Percentiles rank a stretch among this genome's conserved stretches.
Evolutionary conservation across 92 coral and sea anemone species (phyloP).

Genomic region (Chrysogorgia sp.): DNA sequence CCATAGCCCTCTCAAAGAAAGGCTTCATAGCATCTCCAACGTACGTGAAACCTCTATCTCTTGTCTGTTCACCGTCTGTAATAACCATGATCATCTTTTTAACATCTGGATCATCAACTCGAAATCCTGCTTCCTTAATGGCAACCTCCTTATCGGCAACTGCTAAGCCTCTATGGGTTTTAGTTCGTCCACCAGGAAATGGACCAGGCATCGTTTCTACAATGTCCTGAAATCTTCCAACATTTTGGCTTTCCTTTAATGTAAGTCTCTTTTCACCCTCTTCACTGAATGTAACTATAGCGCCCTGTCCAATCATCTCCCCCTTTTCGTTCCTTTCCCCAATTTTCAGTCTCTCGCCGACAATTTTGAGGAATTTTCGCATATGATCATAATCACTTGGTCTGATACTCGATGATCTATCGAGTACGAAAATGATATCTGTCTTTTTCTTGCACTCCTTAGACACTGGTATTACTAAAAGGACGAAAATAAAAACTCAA

Average conservation of each 20-base stretch:
- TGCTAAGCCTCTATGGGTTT: conserved; percentile 12
- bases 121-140: not conserved
- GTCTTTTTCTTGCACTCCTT: not conserved
- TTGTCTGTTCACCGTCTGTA: conserved; percentile 23
- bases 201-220: conserved; percentile 12
- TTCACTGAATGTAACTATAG: conserved; percentile 13
- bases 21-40: conserved; percentile 7
- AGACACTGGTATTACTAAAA: not conserved
- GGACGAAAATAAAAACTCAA: too few species aligned
- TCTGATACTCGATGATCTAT: conserved; percentile 14
- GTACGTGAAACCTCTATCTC: not conserved
- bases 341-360: not conserved
- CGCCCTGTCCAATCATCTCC: conserved; percentile 13
- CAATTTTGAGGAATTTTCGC: not conserved
- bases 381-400: not conserved
- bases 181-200: not conserved
- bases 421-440: conserved; percentile 5
- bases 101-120: not conserved
- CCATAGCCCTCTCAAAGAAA: not conserved
- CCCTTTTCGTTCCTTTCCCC: not conserved
- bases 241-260: not conserved
- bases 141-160: conserved; percentile 6
- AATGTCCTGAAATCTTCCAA: not conserved
- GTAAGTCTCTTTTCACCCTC: conserved; percentile 10
- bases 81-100: conserved; percentile 17